Evolutionary conservation across 2,797 vertebrate species (phyloP).

Genomic region (Esox lucius): DNA sequence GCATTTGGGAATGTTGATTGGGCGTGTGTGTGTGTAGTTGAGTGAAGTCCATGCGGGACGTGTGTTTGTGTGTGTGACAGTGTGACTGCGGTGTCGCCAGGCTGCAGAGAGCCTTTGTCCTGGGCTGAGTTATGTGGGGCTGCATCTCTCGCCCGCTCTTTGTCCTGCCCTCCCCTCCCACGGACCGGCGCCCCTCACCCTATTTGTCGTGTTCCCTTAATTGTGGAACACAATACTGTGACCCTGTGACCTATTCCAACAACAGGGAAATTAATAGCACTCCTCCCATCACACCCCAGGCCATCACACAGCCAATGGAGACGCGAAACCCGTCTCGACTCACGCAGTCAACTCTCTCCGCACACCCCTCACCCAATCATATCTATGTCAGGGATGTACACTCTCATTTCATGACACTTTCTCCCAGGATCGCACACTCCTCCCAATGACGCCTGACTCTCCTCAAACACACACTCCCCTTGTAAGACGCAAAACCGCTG

Average conservation of each 20-base stretch:
- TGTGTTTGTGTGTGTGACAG: conserved; percentile 24
- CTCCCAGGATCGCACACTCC: conserved; percentile 33
- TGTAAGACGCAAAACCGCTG: conserved; percentile 19
- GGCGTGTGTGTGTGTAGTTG: conserved; percentile 29
- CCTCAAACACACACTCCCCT: conserved; percentile 46
- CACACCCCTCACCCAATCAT: conserved; percentile 44
- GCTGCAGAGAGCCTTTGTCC: conserved; percentile 66
- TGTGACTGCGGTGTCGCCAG: conserved; percentile 64
- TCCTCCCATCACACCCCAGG: conserved; percentile 59
- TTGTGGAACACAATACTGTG: conserved; percentile 68
- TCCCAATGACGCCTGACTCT: conserved; percentile 27
- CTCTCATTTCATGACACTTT: conserved; percentile 1
- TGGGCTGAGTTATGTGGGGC: conserved; percentile 69
- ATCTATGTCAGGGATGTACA: conserved; percentile 48
- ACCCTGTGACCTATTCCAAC: conserved; percentile 67
- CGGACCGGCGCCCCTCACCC: conserved; percentile 61
- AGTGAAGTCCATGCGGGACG: neutral
- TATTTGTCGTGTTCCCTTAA: conserved; percentile 74
- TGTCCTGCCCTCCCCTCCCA: conserved; percentile 64
- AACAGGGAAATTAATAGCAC: conserved; percentile 71
- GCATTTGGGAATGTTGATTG: conserved; percentile 26
- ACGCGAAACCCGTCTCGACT: conserved; percentile 36
- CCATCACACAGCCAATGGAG: conserved; percentile 56
- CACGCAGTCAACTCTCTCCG: conserved; percentile 16
- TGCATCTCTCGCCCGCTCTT: conserved; percentile 69